Evolutionary conservation across 2,888 invertebrate genomes (phyloP), one percentile per base, ranked within the genome.

Genomic region (Lasioglossum oenotherae): DNA sequence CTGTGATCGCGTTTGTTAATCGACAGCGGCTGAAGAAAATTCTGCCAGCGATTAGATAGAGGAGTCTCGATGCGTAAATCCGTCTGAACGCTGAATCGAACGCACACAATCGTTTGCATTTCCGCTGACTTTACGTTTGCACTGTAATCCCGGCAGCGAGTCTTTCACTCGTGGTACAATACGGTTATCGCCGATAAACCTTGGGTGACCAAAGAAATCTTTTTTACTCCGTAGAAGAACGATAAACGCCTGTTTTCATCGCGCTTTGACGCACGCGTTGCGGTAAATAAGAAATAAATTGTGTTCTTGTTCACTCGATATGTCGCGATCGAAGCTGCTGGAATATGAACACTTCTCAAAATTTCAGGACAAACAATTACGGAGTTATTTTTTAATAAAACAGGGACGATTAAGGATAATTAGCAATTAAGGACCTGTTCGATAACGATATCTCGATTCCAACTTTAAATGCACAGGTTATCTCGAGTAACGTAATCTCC

Each of bases 181-280:
- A 16, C 23, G 46, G 27, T 84, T 76, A 84, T 84, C 75, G 6
- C 27, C 53, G 78, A 79, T 85, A 75, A 84, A 84, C 78, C 44
- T 64, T 64, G 41, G 71, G 41, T 78, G 84, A 84, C 84, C 78
- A 75, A 84, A 44, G 74, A 79, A 75, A 71, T 79, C 31, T 38
- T 79, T 75, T 84, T 67, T 57, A n/a, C 23, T 69, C 71, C 1
- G 19, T 44, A 27, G 35, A 67, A 5, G 16, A 79, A 64, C 31
- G 84, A 85, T 85, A 84, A 73, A 84, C n/a, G 41, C 2, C 5
- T 75, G 12, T 64, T 80, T 64, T 4, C 46, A 64, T 14, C 53
- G 10, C 3, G 2, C 1, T 23, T 6, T 12, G 38, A 71, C 38
- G 41, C n/a, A 5, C 12, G 44, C 5, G 41, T 23, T 27, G 14